Conservation (phyloP, 2,888 invertebrate genomes). For the Ptilodon capucinus region DNA sequence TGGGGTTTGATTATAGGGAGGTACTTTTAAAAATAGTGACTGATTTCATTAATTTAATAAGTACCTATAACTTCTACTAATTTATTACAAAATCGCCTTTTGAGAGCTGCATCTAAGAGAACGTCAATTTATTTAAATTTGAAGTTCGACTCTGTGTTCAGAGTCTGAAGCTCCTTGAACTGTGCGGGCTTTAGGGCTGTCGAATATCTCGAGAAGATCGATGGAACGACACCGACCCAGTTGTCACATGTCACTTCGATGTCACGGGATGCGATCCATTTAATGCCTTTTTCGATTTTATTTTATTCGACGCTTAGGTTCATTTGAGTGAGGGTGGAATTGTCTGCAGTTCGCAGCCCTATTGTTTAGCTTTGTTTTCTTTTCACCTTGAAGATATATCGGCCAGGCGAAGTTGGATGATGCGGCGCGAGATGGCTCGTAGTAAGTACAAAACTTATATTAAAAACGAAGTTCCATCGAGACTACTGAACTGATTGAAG, state of each 20-base stretch:
- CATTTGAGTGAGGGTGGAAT: background rate
- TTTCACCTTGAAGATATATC: conserved; percentile 5
- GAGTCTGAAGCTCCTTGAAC: conserved; percentile 28
- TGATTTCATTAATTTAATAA: too few species aligned
- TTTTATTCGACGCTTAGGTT: background rate
- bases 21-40: too few species aligned
- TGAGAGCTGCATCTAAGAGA: conserved; percentile 27
- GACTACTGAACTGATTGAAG: conserved; percentile 12
- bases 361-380: conserved; percentile 15
- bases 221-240: conserved; percentile 17
- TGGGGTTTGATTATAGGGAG: too few species aligned
- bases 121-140: conserved; percentile 59
- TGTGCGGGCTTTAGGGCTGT: conserved; percentile 30
- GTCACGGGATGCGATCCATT: conserved; percentile 19
- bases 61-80: background rate
- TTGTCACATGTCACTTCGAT: conserved; percentile 29
- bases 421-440: background rate
- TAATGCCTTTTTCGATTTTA: conserved; percentile 17
- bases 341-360: conserved; percentile 1
- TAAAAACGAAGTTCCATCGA: conserved; percentile 8
- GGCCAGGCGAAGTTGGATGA: conserved; percentile 6
- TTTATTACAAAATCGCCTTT: conserved; percentile 15
- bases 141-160: conserved; percentile 37
- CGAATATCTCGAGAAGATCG: conserved; percentile 15
- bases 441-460: conserved; percentile 6